phyloP scores from a whole-genome alignment of 2,888 invertebrate species.

The Cryptus viduatorius region DNA sequence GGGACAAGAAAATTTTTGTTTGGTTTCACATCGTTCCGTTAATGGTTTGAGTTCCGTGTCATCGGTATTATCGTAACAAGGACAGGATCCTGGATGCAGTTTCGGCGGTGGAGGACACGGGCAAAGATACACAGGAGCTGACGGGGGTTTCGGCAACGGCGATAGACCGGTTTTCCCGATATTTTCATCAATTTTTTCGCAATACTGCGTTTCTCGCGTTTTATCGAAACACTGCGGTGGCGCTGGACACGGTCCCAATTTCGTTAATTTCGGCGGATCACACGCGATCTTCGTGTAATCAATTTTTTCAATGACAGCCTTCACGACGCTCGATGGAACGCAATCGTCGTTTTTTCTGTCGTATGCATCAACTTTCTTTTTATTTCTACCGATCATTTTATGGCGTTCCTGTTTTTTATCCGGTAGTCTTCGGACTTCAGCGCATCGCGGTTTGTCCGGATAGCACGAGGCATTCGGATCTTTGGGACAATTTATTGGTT shows the following conservation, averaged over 20 bases:
- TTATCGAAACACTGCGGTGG: conserved; percentile 7
- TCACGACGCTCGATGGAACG: background rate
- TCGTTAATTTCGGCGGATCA: conserved; percentile 70
- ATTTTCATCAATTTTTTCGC: background rate
- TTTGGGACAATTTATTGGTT: conserved; percentile 47
- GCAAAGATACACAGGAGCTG: conserved; percentile 74
- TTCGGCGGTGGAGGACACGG: conserved; percentile 79
- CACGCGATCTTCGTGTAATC: conserved; percentile 71
- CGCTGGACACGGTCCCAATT: conserved; percentile 60
- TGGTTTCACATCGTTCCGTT: conserved; percentile 69
- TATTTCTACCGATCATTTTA: background rate
- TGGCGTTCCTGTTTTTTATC: conserved; percentile 11
- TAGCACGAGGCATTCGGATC: conserved; percentile 58
- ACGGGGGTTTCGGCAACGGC: conserved; percentile 77
- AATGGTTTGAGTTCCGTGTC: conserved; percentile 28
- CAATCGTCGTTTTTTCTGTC: conserved; percentile 7
- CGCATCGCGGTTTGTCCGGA: conserved; percentile 62
- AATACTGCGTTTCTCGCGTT: background rate
- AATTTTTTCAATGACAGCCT: conserved; percentile 68
- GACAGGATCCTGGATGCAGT: conserved; percentile 79
- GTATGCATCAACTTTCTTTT: background rate
- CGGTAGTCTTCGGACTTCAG: conserved; percentile 40
- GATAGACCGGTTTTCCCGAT: background rate
- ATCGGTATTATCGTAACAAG: conserved; percentile 67
- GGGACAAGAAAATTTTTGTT: conserved; percentile 71